A percentile compares a stretch with the other conserved stretches of the same genome.
These are phyloP conservation scores for Nesospiza acunhae DNA, from an alignment of 2,113 vertebrate species.

Conservation along the genomic window DNA sequence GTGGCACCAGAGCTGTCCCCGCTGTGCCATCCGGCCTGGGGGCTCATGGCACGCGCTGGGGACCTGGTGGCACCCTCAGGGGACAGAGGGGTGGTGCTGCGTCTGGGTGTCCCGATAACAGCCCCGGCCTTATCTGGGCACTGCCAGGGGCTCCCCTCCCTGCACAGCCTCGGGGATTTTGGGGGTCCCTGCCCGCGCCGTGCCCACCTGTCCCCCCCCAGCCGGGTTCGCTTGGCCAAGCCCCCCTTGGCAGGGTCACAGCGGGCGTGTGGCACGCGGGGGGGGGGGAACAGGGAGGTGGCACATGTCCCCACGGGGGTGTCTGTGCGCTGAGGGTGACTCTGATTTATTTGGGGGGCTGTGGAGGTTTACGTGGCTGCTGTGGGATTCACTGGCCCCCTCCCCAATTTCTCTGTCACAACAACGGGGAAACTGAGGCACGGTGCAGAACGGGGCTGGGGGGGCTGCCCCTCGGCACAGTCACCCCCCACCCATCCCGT, in stretches of 20 bases:
- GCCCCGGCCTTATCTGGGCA: not conserved
- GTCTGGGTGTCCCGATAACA: not conserved
- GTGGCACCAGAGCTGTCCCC: rapidly evolving
- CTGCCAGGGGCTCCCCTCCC: not conserved
- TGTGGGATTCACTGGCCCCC: not conserved
- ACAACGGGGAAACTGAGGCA: not conserved
- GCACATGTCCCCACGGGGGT: rapidly evolving
- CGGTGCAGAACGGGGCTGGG: rapidly evolving
- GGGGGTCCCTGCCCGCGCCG: not conserved
- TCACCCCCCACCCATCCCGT: not conserved
- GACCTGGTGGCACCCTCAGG: not conserved
- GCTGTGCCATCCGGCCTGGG: rapidly evolving
- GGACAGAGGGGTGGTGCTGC: not conserved
- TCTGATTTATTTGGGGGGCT: not conserved
- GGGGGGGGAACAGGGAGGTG: not conserved
- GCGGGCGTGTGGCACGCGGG: rapidly evolving
- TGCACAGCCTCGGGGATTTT: not conserved
- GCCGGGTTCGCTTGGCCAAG: rapidly evolving
- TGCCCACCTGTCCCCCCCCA: not conserved
- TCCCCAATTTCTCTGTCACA: rapidly evolving
- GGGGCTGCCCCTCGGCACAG: not conserved
- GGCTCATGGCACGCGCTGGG: rapidly evolving
- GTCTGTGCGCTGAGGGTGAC: not conserved
- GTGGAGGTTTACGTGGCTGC: rapidly evolving
- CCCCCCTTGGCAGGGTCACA: not conserved